phyloP scores from a whole-genome alignment of 2,797 vertebrate species.

The Ataeniobius toweri region DNA sequence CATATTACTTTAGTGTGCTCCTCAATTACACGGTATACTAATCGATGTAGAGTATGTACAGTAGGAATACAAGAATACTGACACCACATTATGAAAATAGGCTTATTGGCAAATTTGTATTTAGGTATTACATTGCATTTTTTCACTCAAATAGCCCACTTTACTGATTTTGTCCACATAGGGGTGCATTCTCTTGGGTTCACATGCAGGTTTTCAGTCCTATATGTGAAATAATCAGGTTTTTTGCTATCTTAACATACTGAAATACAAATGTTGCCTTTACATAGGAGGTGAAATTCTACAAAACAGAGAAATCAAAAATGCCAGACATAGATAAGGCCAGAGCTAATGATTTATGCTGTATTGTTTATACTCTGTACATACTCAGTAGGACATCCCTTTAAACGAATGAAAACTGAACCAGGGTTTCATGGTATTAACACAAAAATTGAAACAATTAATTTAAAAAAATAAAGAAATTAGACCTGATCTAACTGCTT shows the following conservation, averaged over 20 bases:
- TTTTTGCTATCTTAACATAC: neutral
- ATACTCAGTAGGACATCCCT: neutral
- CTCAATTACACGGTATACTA: slow-evolving; percentile 51
- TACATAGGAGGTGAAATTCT: neutral
- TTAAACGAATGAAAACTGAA: neutral
- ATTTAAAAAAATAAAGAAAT: neutral
- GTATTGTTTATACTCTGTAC: neutral
- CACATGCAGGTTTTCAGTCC: slow-evolving; percentile 29
- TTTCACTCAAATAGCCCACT: slow-evolving; percentile 49
- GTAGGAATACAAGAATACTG: slow-evolving; percentile 36
- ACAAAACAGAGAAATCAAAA: neutral
- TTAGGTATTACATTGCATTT: slow-evolving; percentile 24
- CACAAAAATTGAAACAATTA: neutral
- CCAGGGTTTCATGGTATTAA: neutral
- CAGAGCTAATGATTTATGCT: neutral
- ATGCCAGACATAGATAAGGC: neutral
- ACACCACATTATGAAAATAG: slow-evolving; percentile 33
- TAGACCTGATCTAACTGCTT: neutral
- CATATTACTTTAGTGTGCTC: slow-evolving; percentile 66
- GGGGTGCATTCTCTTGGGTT: slow-evolving; percentile 72
- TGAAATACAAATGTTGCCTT: neutral
- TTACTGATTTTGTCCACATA: slow-evolving; percentile 75
- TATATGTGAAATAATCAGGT: neutral
- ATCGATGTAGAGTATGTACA: slow-evolving; percentile 38
- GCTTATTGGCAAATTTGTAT: slow-evolving; percentile 7